Evolutionary conservation across 2,113 vertebrate genomes (phyloP).

Genomic region (Bettongia penicillata): DNA sequence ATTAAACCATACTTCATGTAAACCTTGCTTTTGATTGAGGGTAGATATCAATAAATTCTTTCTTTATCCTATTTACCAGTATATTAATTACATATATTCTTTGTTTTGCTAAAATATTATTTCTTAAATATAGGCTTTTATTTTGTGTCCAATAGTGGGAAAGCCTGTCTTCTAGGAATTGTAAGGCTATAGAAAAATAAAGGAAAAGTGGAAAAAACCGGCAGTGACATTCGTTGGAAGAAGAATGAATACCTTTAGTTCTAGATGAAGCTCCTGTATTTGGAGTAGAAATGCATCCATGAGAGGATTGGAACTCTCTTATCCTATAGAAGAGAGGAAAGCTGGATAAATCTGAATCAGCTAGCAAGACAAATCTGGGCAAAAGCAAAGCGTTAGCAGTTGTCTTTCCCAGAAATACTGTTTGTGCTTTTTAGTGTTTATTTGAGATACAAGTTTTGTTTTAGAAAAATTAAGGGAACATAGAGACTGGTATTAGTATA

Average conservation of each 20-base stretch:
- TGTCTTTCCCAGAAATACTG: neutral
- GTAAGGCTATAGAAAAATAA: too few species aligned
- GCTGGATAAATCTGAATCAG: neutral
- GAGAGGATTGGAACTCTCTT: slow-evolving; percentile 1
- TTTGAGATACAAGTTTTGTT: neutral
- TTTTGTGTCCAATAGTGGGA: slow-evolving; percentile 8
- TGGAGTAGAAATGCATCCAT: slow-evolving; percentile 4
- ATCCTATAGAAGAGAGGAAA: slow-evolving; percentile 7
- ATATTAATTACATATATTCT: neutral
- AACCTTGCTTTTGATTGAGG: slow-evolving; percentile 3
- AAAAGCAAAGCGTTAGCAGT: neutral
- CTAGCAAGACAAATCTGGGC: neutral
- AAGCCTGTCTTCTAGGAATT: neutral
- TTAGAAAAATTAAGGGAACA: neutral
- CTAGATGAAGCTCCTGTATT: neutral
- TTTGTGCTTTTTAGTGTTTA: neutral
- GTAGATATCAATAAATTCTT: neutral
- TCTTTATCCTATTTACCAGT: too few species aligned
- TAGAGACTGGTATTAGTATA: too few species aligned
- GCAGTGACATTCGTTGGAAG: too few species aligned
- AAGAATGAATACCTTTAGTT: neutral
- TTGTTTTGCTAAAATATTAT: neutral
- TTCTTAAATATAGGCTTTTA: slow-evolving; percentile 16
- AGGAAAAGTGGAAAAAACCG: too few species aligned
- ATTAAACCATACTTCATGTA: neutral